Percentiles rank a stretch among this genome's conserved stretches.
Conservation (phyloP, 2,113 vertebrate genomes). For the Albula goreensis region DNA sequence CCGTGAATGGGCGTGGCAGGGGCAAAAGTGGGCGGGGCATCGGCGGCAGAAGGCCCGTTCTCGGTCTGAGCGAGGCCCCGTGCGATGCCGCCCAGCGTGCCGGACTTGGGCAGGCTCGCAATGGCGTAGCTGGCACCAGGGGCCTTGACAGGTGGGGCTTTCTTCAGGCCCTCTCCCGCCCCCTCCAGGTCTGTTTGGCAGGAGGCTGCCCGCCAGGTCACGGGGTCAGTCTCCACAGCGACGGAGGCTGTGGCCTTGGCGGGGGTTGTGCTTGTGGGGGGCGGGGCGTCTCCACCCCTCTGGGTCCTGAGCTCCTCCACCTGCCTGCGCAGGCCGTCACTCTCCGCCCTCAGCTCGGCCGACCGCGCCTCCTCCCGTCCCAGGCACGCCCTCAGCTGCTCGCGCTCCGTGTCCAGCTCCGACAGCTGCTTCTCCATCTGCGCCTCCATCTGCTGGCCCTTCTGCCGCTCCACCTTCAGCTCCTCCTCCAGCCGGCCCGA, state of each 20-base stretch:
- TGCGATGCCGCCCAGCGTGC: constrained; percentile 60
- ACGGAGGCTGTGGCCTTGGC: constrained; percentile 70
- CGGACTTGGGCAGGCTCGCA: constrained; percentile 75
- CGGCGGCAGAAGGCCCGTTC: constrained; percentile 77
- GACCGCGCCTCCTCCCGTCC: constrained; percentile 82
- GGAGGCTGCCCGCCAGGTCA: constrained; percentile 70
- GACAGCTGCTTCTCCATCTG: constrained; percentile 96
- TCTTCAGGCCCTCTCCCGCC: constrained; percentile 76
- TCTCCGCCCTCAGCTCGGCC: constrained; percentile 79
- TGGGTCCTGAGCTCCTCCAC: constrained; percentile 88
- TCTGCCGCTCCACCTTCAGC: constrained; percentile 78
- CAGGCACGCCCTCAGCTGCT: constrained; percentile 89
- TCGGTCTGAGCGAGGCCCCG: constrained; percentile 74
- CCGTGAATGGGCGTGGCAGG: constrained; percentile 58
- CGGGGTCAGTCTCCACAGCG: constrained; percentile 79
- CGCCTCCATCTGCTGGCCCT: constrained; percentile 81
- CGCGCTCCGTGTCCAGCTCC: constrained; percentile 90
- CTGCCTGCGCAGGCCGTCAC: constrained; percentile 83
- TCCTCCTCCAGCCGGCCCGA: constrained; percentile 78
- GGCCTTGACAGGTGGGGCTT: constrained; percentile 82
- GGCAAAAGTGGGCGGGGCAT: constrained; percentile 56
- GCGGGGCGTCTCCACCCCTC: constrained; percentile 66
- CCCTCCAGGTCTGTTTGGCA: constrained; percentile 85
- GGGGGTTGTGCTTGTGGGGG: constrained; percentile 54
- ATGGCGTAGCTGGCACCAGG: constrained; percentile 70